Evolutionary conservation across 2,113 vertebrate species (phyloP).

Genomic region (Sapayoa aenigma): DNA sequence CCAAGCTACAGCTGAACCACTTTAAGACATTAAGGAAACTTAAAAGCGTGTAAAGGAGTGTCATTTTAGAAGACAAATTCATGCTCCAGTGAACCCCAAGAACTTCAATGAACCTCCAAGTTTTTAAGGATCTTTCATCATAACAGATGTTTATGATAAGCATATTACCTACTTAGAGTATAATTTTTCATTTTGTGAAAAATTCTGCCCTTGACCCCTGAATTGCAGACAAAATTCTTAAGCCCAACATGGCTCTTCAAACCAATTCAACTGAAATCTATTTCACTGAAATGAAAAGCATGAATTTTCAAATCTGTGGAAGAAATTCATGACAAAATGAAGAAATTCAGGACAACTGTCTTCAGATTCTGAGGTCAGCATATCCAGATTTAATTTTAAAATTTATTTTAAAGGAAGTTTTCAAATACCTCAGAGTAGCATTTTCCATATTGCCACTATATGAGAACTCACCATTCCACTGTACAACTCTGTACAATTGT

Average conservation of each 20-base stretch:
- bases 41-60: neutral
- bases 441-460: neutral
- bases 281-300: neutral
- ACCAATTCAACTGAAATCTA: neutral
- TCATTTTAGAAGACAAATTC: constrained; percentile 21
- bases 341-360: neutral
- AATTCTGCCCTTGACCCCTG: neutral
- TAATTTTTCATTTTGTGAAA: constrained; percentile 4
- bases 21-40: constrained; percentile 11
- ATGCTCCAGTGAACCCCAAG: neutral
- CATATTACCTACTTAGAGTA: neutral
- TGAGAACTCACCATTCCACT: neutral
- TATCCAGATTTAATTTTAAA: neutral
- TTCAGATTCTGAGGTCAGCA: neutral
- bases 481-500: neutral
- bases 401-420: neutral
- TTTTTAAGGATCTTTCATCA: constrained; percentile 27
- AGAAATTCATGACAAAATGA: neutral
- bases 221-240: neutral
- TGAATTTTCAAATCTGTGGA: neutral
- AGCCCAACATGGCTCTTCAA: neutral
- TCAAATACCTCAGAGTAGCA: neutral
- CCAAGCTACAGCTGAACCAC: neutral
- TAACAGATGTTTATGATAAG: neutral
- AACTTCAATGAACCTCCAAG: neutral